phyloP scores from a whole-genome alignment of 1,140 invertebrate species.

The Linepithema humile region DNA sequence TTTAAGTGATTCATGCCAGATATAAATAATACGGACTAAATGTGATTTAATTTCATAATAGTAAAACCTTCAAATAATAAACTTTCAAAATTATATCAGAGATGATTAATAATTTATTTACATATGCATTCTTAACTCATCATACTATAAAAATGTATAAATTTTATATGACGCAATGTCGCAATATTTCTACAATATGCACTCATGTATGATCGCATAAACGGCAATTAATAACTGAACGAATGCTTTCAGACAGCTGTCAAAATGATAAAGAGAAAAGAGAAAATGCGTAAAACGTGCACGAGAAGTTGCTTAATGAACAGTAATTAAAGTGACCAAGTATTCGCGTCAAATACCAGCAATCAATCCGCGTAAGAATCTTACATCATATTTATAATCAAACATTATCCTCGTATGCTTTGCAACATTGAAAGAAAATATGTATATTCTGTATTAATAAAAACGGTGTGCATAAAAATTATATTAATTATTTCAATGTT shows the following conservation, averaged over 20 bases:
- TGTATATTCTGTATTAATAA: not conserved
- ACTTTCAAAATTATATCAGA: not conserved
- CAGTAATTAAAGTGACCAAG: constrained; percentile 1
- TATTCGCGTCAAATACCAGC: not conserved
- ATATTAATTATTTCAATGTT: too few species aligned
- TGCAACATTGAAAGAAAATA: not conserved
- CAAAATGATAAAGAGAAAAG: not conserved
- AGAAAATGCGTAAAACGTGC: not conserved
- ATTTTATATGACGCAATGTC: not conserved
- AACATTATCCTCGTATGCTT: not conserved
- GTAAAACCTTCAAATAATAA: too few species aligned
- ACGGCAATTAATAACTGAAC: not conserved
- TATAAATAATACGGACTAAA: not conserved
- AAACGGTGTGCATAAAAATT: not conserved
- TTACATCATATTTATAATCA: not conserved
- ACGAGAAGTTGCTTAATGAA: not conserved
- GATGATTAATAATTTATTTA: not conserved
- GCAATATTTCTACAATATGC: not conserved
- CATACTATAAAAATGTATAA: not conserved
- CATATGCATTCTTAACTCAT: not conserved
- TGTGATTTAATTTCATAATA: not conserved
- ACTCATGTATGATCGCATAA: not conserved
- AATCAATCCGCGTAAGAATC: not conserved
- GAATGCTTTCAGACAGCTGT: not conserved
- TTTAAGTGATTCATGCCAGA: not conserved